These are phyloP conservation scores for Indri indri DNA, from an alignment of 2,113 vertebrate species.

Conservation along the genomic window DNA sequence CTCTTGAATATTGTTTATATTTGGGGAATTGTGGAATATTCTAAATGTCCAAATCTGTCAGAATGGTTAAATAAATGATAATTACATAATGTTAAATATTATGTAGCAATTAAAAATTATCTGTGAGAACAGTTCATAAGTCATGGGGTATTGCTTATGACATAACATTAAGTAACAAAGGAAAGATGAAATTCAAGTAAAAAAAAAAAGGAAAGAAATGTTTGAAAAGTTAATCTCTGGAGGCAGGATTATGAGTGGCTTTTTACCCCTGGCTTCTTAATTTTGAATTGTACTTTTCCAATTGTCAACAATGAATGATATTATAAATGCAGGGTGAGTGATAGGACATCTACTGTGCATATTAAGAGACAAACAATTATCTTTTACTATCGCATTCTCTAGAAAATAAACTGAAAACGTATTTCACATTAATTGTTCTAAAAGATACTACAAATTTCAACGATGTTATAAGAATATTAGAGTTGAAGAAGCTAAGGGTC, in stretches of 20 bases:
- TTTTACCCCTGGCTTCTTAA: background rate
- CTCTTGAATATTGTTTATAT: background rate
- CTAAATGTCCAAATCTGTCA: background rate
- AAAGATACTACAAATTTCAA: constrained; percentile 1
- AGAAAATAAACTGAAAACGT: constrained; percentile 25
- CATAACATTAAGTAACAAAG: background rate
- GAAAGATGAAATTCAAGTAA: background rate
- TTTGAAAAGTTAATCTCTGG: constrained; percentile 18
- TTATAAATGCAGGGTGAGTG: background rate
- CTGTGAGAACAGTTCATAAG: background rate
- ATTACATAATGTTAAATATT: constrained; percentile 12
- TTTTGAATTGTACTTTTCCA: background rate
- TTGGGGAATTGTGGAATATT: background rate
- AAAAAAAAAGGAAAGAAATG: background rate
- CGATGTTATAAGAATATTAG: background rate
- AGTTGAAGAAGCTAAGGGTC: background rate
- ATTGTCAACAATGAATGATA: background rate
- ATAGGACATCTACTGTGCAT: background rate
- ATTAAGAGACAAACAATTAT: constrained; percentile 22
- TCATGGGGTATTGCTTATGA: background rate
- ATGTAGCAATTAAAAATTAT: background rate
- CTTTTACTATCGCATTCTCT: background rate
- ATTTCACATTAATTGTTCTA: background rate
- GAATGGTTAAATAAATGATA: background rate
- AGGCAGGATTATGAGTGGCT: background rate